Conservation (phyloP, 2,797 vertebrate species). For the Malurus leucopterus region DNA sequence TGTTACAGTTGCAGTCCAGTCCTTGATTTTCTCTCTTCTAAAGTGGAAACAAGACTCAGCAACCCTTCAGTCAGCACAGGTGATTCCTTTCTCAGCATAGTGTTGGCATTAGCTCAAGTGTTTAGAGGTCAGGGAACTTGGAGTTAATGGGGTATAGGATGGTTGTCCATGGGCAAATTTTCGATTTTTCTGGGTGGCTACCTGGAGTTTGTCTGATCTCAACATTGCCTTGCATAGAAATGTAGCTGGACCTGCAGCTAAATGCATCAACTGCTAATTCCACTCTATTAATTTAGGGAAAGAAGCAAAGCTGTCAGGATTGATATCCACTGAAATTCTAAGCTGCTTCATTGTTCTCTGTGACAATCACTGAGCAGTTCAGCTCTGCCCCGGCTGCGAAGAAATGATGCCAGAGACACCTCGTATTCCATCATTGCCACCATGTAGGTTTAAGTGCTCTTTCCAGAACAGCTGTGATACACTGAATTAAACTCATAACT, state of each 20-base stretch:
- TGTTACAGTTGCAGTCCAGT: neutral
- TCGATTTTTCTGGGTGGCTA: neutral
- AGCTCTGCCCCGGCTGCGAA: neutral
- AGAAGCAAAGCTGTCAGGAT: neutral
- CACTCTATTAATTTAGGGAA: neutral
- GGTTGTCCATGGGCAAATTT: neutral
- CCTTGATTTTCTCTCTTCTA: neutral
- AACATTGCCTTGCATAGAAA: neutral
- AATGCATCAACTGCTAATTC: neutral
- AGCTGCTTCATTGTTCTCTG: neutral
- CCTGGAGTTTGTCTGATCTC: neutral
- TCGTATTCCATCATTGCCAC: neutral
- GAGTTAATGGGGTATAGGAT: neutral
- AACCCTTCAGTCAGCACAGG: neutral
- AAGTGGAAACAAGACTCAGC: neutral
- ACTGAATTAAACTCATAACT: neutral
- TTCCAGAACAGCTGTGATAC: neutral
- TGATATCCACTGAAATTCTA: neutral
- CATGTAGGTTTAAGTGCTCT: rapidly evolving
- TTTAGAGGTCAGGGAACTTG: neutral
- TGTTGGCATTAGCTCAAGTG: neutral
- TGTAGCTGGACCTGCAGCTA: neutral
- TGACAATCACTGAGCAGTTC: neutral
- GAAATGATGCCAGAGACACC: rapidly evolving
- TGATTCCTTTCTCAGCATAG: neutral